Conservation (phyloP, 2,888 invertebrate species). For the Pollenia labialis region DNA sequence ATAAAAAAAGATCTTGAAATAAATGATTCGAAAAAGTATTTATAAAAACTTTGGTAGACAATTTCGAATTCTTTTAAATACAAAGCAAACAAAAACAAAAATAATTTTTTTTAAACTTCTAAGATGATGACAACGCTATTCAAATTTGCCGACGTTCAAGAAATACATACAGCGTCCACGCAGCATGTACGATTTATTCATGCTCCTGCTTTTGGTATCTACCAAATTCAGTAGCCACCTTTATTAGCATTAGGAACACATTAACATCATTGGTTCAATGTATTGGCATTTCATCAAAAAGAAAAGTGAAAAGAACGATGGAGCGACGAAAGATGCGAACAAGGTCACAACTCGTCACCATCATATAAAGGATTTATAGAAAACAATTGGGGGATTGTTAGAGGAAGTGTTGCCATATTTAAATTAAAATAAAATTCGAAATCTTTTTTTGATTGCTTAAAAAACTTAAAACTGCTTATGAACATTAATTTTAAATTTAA, state of each 20-base stretch:
- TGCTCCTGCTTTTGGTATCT: background rate
- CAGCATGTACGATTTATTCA: background rate
- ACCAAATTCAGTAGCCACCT: slow-evolving; percentile 62
- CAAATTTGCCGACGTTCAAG: slow-evolving; percentile 70
- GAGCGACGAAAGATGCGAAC: slow-evolving; percentile 22
- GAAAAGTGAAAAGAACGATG: background rate
- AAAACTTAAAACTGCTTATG: too few species aligned
- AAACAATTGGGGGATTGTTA: slow-evolving; percentile 29
- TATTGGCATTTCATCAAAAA: slow-evolving; percentile 73
- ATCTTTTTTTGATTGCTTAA: too few species aligned
- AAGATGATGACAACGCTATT: slow-evolving; percentile 64
- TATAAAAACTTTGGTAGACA: slow-evolving; percentile 71
- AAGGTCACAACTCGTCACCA: slow-evolving; percentile 16
- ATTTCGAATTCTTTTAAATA: slow-evolving; percentile 59
- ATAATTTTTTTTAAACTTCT: background rate
- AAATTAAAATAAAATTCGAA: background rate
- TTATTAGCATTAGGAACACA: slow-evolving; percentile 73
- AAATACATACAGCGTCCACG: slow-evolving; percentile 13
- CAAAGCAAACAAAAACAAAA: background rate
- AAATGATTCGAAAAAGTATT: slow-evolving; percentile 26
- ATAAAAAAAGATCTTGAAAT: slow-evolving; percentile 1
- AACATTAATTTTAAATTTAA: too few species aligned
- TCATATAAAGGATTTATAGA: slow-evolving; percentile 32
- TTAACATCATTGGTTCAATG: slow-evolving; percentile 61
- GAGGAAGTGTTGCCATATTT: slow-evolving; percentile 60